Percentiles rank a stretch among this genome's conserved stretches.
Conservation (phyloP, 2,113 vertebrate genomes). For the Piliocolobus tephrosceles region DNA sequence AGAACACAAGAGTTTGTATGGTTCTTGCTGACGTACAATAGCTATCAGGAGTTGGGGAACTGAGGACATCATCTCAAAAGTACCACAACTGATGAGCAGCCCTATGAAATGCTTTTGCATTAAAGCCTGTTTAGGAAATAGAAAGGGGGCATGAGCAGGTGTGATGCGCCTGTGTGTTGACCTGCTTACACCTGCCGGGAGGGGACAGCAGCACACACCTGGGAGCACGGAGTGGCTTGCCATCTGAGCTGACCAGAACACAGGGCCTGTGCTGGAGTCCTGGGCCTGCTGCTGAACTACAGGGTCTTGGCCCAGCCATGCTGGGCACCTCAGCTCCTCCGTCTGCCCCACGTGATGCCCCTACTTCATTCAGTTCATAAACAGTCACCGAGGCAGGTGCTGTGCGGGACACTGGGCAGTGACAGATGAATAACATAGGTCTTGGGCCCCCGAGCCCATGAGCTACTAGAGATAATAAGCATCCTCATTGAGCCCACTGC, state of each 20-base stretch:
- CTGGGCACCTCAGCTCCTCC: not conserved
- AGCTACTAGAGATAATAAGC: not conserved
- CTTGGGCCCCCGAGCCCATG: not conserved
- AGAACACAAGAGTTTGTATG: not conserved
- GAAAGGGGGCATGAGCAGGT: fast-evolving
- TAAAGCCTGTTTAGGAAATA: not conserved
- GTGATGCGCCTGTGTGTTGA: fast-evolving
- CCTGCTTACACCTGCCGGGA: not conserved
- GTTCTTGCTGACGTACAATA: not conserved
- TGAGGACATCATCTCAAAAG: not conserved
- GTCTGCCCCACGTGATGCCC: not conserved
- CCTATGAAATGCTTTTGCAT: not conserved
- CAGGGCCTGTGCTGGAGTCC: not conserved
- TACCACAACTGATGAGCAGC: not conserved
- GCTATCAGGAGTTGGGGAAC: not conserved
- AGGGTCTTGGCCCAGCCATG: not conserved
- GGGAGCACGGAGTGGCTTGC: not conserved
- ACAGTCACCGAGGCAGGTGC: not conserved
- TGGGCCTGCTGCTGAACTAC: not conserved
- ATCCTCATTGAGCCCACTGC: not conserved
- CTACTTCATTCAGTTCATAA: not conserved
- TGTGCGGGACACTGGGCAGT: not conserved
- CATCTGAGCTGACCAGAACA: not conserved
- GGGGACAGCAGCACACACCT: not conserved
- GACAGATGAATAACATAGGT: not conserved